Base-by-base conservation (phyloP, 1,140 invertebrate species). In the Rhizoglyphus robini region DNA sequence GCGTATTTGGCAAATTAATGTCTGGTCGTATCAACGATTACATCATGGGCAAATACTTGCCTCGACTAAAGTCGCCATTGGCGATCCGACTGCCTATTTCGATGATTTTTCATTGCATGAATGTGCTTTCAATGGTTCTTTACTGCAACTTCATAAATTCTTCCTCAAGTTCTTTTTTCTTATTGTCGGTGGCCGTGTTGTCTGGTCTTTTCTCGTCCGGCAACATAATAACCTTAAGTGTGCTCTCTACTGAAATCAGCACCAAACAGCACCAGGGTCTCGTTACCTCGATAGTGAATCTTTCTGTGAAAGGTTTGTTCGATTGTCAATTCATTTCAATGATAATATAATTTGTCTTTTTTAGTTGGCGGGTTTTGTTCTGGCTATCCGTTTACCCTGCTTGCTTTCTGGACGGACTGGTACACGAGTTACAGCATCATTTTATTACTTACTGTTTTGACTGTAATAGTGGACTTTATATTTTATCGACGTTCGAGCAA, bases 1-100 rank as follows among this genome's bases (percentile, higher is more conserved):
- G 41, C n/a, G 41, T 64, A 36, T 48, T 25, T 25, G 63, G 63
- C 8, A 64, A 64, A 64, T 34, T 64, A n/a, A 20, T 64, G 11
- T 3, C 46, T 4, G 63, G 63, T 2, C 11, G 11, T n/a, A 49
- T 48, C 2, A 64, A 48, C 29, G 63, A 64, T 57, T 31, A 48
- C 25, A 31, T 51, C 4, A 51, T 64, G 41, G 4, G 36, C 27
- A 48, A 36, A 51, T 18, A 47, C 11, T 1, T 49, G 29, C 13
- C 8, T 2, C 1, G 34, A 27, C 18, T 34, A 49, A 23, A 4
- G n/a, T 51, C 47, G n/a, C 1, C 61, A 48, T 38, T 31, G 27
- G 27, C 31, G 4, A 47, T 51, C 13, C 38, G 63, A 49, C 18
- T 64, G 18, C 46, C 63, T 8, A 48, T 64, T 13, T 11, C 41